Evolutionary conservation across 2,113 vertebrate genomes (phyloP), one percentile per base, ranked within the genome.

Genomic region (Athene noctua): DNA sequence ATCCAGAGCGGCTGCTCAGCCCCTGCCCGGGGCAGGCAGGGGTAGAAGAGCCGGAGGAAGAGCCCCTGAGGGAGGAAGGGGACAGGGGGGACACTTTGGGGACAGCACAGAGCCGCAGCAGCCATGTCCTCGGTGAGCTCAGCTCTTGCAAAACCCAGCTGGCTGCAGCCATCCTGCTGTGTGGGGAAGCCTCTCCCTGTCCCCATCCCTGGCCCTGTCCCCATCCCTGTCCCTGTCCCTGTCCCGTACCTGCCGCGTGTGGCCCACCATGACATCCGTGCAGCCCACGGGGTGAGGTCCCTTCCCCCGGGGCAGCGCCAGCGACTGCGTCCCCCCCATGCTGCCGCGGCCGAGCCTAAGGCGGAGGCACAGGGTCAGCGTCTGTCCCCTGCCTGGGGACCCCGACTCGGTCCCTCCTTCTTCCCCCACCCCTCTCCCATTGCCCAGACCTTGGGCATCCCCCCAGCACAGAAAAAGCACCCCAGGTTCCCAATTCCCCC

Each of bases 11-110:
- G 97, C 66, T 52, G 81, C 68, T 97, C 25, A 0, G 18, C 12
- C 20, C 80, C 92, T 3, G 59, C 68, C 27, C 15, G 68, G 5
- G 94, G 26, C 79, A 88, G 25, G 72, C 97, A 98, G 30, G 98
- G 98, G 94, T 98, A 98, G 94, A 98, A 98, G 15, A 98, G 97
- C 21, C 98, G 97, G 30, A 98, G 96, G 93, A 98, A 98, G 65
- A 97, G 97, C 26, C 98, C 98, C 98, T 98, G 93, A 7, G 38
- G 73, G 49, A 59, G 44, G 84, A 51, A 80, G 74, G 61, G 38
- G 38, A 44, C 18, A 34, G 7, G 21, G 57, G 25, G 86, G 29
- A 61, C 22, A 2, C 13, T 0, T 42, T 40, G 88, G 80, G 72
- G 71, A 51, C 51, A 23, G 62, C 55, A 6, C 17, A 2, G 25